A percentile compares a stretch with the other conserved stretches of the same genome.
Evolutionary conservation across 37 sponge, comb jelly and placozoan genomes (phyloP).

Genomic region (Corticium candelabrum): DNA sequence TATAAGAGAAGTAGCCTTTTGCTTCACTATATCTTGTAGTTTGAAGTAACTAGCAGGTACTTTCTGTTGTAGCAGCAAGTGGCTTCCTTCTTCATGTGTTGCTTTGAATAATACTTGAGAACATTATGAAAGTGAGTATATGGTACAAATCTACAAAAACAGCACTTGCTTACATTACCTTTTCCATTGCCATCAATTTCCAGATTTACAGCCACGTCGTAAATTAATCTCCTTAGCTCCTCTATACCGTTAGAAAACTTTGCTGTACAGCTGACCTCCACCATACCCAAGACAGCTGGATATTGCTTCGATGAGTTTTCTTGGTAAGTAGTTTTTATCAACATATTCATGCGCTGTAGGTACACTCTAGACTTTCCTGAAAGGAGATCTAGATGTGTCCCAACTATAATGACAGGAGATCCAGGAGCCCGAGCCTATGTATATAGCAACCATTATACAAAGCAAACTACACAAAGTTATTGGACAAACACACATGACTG

Average conservation of each 20-base stretch:
- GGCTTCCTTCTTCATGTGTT: background rate
- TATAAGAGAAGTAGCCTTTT: background rate
- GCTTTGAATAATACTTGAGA: too few species aligned
- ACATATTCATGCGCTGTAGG: background rate
- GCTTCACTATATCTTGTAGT: background rate
- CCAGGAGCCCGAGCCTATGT: conserved; percentile 56
- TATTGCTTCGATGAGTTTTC: background rate
- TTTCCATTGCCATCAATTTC: background rate
- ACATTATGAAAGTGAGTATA: too few species aligned
- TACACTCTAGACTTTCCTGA: background rate
- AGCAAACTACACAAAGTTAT: too few species aligned
- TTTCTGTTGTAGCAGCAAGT: background rate
- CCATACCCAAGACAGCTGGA: background rate
- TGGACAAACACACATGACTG: too few species aligned
- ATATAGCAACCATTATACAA: background rate
- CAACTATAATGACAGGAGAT: conserved; percentile 74
- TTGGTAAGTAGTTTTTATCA: background rate
- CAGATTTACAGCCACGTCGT: background rate
- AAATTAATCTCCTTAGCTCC: background rate
- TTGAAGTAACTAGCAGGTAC: background rate
- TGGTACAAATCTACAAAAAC: too few species aligned
- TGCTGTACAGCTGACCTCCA: background rate
- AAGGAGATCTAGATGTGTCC: conserved; percentile 70
- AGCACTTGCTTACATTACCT: too few species aligned
- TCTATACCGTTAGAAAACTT: background rate